Conservation (phyloP, 2,113 vertebrate species). For the Paradoxurus hermaphroditus region DNA sequence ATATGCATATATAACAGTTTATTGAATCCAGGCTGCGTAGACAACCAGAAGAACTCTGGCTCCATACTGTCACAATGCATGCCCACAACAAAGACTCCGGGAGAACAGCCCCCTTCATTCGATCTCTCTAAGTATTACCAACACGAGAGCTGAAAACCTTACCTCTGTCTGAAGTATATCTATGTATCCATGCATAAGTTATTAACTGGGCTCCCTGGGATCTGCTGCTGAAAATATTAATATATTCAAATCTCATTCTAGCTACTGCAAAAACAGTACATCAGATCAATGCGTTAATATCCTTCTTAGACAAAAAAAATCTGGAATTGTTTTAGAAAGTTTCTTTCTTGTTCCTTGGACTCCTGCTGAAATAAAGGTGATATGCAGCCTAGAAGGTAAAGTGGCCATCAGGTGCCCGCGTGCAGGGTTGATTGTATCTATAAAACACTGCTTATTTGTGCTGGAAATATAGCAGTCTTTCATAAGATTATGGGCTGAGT, state of each 20-base stretch:
- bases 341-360: conserved; percentile 22
- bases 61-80: conserved; percentile 90
- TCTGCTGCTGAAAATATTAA: conserved; percentile 87
- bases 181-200: conserved; percentile 85
- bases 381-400: conserved; percentile 60
- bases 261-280: conserved; percentile 84
- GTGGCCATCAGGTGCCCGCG: conserved; percentile 72
- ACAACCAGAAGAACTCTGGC: conserved; percentile 89
- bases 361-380: conserved; percentile 75
- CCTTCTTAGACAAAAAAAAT: conserved; percentile 80
- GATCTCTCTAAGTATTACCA: conserved; percentile 87
- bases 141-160: conserved; percentile 86
- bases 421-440: conserved; percentile 70
- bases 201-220: conserved; percentile 82
- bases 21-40: conserved; percentile 96
- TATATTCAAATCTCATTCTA: conserved; percentile 87
- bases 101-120: conserved; percentile 91
- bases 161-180: conserved; percentile 86
- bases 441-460: conserved; percentile 72
- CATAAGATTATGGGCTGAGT: neutral
- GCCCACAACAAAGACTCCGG: conserved; percentile 94
- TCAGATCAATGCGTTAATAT: conserved; percentile 83
- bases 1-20: conserved; percentile 93
- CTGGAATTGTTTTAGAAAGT: conserved; percentile 76
- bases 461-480: conserved; percentile 74